Evolutionary conservation across 2,797 vertebrate genomes (phyloP).

Genomic region (Myotis planiceps): DNA sequence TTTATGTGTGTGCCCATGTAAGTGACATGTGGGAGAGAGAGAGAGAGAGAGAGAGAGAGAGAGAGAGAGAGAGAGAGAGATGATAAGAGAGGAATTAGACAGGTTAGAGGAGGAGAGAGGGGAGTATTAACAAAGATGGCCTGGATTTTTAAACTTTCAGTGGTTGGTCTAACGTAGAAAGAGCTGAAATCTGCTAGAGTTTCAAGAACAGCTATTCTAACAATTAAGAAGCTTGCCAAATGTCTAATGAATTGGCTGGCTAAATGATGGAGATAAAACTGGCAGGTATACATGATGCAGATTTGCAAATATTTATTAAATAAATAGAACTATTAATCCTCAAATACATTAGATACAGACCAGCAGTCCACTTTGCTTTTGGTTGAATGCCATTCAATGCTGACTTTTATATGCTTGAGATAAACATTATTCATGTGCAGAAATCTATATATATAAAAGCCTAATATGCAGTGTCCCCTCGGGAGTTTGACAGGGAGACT

Average conservation of each 20-base stretch:
- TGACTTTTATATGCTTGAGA: slow-evolving; percentile 24
- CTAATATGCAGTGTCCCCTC: no score
- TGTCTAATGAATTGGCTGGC: slow-evolving; percentile 33
- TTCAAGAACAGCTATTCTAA: slow-evolving; percentile 41
- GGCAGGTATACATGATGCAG: neutral
- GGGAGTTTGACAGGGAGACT: no score
- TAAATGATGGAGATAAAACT: slow-evolving; percentile 44
- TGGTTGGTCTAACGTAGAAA: neutral
- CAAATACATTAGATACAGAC: slow-evolving; percentile 55
- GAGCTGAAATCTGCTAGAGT: neutral
- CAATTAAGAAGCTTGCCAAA: slow-evolving; percentile 10
- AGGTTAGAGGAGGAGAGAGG: neutral
- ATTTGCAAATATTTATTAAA: slow-evolving; percentile 48
- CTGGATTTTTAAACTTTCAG: neutral
- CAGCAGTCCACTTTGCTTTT: neutral
- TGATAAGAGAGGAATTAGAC: neutral
- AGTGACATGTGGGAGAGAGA: neutral
- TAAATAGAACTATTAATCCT: slow-evolving; percentile 64
- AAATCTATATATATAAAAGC: neutral
- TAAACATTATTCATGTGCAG: neutral
- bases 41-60: neutral
- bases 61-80: neutral
- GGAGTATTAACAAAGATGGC: neutral
- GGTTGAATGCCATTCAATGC: neutral
- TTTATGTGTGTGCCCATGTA: neutral